Conservation (phyloP, 1,140 invertebrate genomes). For the Andrena cerasifolii region DNA sequence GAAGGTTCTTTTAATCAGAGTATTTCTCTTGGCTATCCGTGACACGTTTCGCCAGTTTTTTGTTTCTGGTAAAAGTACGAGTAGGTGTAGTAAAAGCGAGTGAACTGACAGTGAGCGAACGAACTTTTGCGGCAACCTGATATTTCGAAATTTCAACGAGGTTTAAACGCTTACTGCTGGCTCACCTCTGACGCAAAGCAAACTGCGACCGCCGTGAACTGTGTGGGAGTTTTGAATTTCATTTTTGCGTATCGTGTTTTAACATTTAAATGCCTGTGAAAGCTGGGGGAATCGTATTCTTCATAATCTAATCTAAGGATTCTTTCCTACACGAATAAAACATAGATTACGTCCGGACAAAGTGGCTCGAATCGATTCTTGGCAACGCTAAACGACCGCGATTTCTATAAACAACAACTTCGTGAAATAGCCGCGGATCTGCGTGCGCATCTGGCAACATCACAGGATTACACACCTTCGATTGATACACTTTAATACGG, state of each 20-base stretch:
- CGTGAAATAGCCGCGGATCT: slow-evolving; percentile 14
- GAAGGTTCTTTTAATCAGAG: too few relatives aligned
- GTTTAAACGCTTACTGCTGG: slow-evolving; percentile 14
- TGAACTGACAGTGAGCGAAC: background rate
- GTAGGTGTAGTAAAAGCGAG: too few relatives aligned
- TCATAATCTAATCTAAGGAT: background rate
- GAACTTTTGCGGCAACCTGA: background rate
- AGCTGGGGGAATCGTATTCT: too few relatives aligned
- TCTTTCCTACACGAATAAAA: background rate
- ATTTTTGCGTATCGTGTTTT: too few relatives aligned
- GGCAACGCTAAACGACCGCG: background rate
- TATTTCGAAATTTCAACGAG: slow-evolving; percentile 29
- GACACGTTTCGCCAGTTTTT: too few relatives aligned
- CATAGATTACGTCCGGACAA: background rate
- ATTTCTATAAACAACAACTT: slow-evolving; percentile 21
- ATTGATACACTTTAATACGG: background rate
- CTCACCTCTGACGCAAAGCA: background rate
- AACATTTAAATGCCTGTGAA: too few relatives aligned
- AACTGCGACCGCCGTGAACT: background rate
- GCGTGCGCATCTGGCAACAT: slow-evolving; percentile 20
- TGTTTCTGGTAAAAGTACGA: too few relatives aligned
- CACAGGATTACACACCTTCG: background rate
- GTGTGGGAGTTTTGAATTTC: too few relatives aligned
- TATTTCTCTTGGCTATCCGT: too few relatives aligned
- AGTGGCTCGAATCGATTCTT: slow-evolving; percentile 14